Base-by-base conservation (phyloP, 2,113 vertebrate species). In the Poeciliopsis occidentalis region DNA sequence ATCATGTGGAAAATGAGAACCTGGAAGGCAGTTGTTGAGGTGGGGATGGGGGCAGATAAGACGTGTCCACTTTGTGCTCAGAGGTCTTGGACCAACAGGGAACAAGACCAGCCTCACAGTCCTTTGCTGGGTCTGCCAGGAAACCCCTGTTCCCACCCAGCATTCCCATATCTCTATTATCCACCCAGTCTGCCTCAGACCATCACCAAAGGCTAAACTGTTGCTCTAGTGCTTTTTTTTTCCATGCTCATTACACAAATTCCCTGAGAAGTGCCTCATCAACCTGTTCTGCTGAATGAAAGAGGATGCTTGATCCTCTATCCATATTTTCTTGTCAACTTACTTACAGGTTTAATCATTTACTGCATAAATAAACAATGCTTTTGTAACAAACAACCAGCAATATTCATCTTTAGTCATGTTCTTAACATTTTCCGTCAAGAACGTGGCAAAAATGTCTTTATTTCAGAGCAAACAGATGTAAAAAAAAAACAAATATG, bases 1-100 rank as follows among this genome's bases (percentile, higher is more conserved):
- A 95, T 94, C 94, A 94, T 93, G 93, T 92, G 91, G 93, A 95
- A 95, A 95, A 95, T 94, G 88, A 94, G 92, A 88, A 87, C 87
- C 89, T 92, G 91, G 88, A 87, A 89, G 89, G 88, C 79, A 75
- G 88, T 86, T 75, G 81, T 83, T 83, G 75, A 81, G 73, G 81
- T 89, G 78, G 75, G 81, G 54, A 86, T 11, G 11, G 67, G 81
- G 78, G 75, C 83, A 84, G 86, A 88, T 86, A 87, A 92, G 79
- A 85, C 85, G 91, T 79, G 84, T 88, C 87, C 88, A 91, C 86
- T 83, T 88, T 74, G 69, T 83, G 82, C 88, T 87, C 92, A 79
- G 78, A 88, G 91, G 92, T 91, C 88, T 82, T 84, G 87, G 82
- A 82, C 85, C 77, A 54, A 89, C 86, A 90, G 90, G 90, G 89